Evolutionary conservation across 2,113 vertebrate genomes (phyloP).

Genomic region (Microcebus lehilahytsara): DNA sequence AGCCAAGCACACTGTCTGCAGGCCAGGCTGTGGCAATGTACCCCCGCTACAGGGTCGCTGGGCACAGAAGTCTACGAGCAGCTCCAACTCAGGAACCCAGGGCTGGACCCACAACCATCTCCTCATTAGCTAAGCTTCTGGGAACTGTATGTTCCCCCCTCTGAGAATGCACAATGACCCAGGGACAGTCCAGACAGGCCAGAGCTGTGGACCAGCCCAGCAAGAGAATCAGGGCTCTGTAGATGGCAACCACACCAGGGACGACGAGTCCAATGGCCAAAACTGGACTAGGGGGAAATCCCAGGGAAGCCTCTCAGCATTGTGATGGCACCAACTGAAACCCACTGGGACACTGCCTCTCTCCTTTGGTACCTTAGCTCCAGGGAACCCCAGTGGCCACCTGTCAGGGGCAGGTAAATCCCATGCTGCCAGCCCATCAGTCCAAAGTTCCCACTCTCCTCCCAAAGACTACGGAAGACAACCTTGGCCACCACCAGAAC

Average conservation of each 20-base stretch:
- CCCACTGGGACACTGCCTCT: not conserved
- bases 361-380: not conserved
- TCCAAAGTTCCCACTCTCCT: not conserved
- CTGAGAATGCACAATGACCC: not conserved
- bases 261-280: not conserved
- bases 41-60: not conserved
- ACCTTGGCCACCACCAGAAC: not conserved
- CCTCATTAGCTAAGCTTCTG: slow-evolving; percentile 36
- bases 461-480: not conserved
- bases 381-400: not conserved
- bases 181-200: not conserved
- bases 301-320: not conserved
- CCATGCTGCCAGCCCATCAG: slow-evolving; percentile 17
- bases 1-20: not conserved
- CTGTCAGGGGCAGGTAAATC: slow-evolving; percentile 18
- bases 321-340: not conserved
- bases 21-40: not conserved
- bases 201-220: not conserved
- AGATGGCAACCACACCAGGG: not conserved
- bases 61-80: not conserved
- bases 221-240: not conserved
- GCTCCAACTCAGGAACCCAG: not conserved
- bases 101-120: not conserved
- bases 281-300: not conserved
- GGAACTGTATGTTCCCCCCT: not conserved